Conservation (phyloP, 2,113 vertebrate species). For the Nothoprocta perdicaria region DNA sequence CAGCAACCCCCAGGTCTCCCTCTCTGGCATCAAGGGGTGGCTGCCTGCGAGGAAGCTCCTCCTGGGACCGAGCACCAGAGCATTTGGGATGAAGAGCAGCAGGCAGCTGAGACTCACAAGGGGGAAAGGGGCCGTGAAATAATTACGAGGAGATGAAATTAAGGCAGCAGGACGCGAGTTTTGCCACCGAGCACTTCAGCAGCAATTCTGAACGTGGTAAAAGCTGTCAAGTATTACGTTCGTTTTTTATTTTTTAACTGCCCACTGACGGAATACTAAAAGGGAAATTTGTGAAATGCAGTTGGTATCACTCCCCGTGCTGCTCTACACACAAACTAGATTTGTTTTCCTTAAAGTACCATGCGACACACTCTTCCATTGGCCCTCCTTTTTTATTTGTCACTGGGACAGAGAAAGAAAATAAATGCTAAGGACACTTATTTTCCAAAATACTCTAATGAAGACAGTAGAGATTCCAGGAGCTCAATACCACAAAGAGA, state of each 20-base stretch:
- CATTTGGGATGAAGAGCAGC: neutral
- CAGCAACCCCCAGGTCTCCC: fast-evolving
- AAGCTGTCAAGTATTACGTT: neutral
- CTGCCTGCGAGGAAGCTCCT: neutral
- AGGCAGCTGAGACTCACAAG: neutral
- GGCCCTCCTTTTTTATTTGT: neutral
- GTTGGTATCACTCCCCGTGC: neutral
- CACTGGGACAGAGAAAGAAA: neutral
- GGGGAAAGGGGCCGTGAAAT: neutral
- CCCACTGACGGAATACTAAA: neutral
- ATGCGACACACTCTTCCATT: neutral
- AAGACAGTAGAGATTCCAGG: constrained; percentile 52
- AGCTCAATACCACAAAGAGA: constrained; percentile 27
- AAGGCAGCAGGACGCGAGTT: neutral
- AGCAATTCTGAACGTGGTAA: neutral
- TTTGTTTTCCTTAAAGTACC: neutral
- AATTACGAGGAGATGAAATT: neutral
- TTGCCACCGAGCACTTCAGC: neutral
- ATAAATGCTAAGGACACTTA: constrained; percentile 50
- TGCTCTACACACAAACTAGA: neutral
- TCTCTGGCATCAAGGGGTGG: neutral
- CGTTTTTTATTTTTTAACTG: neutral
- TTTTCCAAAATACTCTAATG: constrained; percentile 62
- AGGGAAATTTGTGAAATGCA: neutral
- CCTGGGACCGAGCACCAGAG: fast-evolving